Evolutionary conservation across 2,113 vertebrate species (phyloP).

Genomic region (Zosterops hypoxanthus): DNA sequence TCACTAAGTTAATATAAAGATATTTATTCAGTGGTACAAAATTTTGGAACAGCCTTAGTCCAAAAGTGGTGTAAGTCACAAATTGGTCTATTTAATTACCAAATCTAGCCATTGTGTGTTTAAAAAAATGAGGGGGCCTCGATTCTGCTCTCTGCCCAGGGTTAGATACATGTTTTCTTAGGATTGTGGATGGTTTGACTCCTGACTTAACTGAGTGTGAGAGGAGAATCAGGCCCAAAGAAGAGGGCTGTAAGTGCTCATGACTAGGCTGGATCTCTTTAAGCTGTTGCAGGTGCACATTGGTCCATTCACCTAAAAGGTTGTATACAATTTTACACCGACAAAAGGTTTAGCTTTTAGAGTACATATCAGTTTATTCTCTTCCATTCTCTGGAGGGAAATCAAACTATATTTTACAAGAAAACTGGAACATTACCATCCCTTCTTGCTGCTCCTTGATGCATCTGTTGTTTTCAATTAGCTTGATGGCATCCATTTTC

Average conservation of each 20-base stretch:
- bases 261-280: neutral
- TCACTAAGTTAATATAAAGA: neutral
- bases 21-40: neutral
- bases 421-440: constrained; percentile 55
- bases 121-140: neutral
- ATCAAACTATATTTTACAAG: constrained; percentile 45
- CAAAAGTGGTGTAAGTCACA: neutral
- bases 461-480: constrained; percentile 66
- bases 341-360: neutral
- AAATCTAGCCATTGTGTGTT: neutral
- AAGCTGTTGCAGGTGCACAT: neutral
- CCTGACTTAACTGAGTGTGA: neutral
- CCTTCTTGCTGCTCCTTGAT: constrained; percentile 53
- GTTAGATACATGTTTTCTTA: neutral
- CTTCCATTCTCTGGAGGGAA: constrained; percentile 23
- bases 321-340: neutral
- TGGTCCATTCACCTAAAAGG: neutral
- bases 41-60: neutral
- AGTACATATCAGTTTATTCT: neutral
- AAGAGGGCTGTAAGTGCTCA: neutral
- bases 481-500: constrained; percentile 73
- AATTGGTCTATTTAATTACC: neutral
- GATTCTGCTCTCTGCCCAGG: neutral
- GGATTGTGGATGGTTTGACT: neutral
- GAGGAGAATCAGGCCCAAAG: neutral